Conservation (phyloP, 2,797 vertebrate species). For the Numenius phaeopus region DNA sequence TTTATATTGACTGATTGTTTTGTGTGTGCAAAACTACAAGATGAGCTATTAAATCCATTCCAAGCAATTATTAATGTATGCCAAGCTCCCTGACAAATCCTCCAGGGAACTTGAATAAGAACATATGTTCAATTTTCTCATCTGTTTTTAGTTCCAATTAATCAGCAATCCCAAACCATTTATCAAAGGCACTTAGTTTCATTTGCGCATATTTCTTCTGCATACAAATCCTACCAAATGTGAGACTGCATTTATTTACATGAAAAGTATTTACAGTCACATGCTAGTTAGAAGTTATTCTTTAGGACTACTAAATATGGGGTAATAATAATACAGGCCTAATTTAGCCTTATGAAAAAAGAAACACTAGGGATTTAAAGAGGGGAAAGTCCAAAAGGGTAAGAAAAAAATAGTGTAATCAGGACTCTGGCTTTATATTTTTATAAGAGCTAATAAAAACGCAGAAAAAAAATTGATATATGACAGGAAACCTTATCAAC, state of each 20-base stretch:
- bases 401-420: not conserved
- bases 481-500: not conserved
- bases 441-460: conserved; percentile 39
- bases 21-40: conserved; percentile 19
- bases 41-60: conserved; percentile 32
- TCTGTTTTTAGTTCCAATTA: conserved; percentile 60
- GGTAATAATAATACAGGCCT: not conserved
- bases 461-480: not conserved
- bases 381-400: conserved; percentile 11
- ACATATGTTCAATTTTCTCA: conserved; percentile 54
- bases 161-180: conserved; percentile 21
- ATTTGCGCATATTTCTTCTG: not conserved
- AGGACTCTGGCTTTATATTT: not conserved
- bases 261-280: not conserved
- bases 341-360: conserved; percentile 39
- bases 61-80: conserved; percentile 9
- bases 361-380: conserved; percentile 24
- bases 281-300: not conserved
- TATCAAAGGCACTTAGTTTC: conserved; percentile 7
- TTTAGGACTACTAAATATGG: not conserved
- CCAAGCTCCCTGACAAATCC: conserved; percentile 18
- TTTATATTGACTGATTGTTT: conserved; percentile 47
- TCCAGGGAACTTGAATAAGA: conserved; percentile 47
- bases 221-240: not conserved
- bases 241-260: not conserved